Evolutionary conservation across 2,888 invertebrate genomes (phyloP), one percentile per base, ranked within the genome.

Genomic region (Lithosia quadra): DNA sequence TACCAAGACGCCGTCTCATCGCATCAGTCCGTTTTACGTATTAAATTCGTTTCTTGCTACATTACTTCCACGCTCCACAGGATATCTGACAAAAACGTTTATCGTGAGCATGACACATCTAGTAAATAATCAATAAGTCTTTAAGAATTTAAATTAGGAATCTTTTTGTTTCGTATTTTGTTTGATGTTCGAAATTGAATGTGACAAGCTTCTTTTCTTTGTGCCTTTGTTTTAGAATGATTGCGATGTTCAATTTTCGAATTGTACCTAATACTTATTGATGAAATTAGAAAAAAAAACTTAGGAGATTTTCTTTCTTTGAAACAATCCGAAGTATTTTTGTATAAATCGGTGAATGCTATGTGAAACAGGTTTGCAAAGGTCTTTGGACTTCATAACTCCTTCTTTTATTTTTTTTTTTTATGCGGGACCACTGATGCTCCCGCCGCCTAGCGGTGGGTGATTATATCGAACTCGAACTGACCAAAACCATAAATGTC

Each of bases 31-130:
- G 60, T 28, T 71, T 57, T 76, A 83, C 84, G 84, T 81, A 86
- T 86, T 86, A 86, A 85, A 87, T 86, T 85, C 79, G 81, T 83
- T 88, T 86, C 83, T 79, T 84, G 88, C 86, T 84, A 88, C 91
- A 90, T 91, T 91, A 88, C 83, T 79, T 79, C 65, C 67, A 74
- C 64, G 77, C 68, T 69, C 58, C 72, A 70, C 78, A 75, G 72
- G n/a, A 49, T 65, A 65, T 74, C 70, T 79, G 79, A 77, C 71
- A 62, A 61, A 79, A 73, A 60, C 55, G 21, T 58, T 69, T 69
- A 69, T 63, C 65, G 8, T 13, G 33, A 18, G n/a, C 34, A 62
- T 70, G 71, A 71, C 73, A 65, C 21, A 66, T 80, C 74, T 72
- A 68, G 70, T 59, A 60, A n/a, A 10, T 28, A 58, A 36, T 56